Base-by-base conservation (phyloP, 2,113 vertebrate species). In the Brienomyrus brachyistius region DNA sequence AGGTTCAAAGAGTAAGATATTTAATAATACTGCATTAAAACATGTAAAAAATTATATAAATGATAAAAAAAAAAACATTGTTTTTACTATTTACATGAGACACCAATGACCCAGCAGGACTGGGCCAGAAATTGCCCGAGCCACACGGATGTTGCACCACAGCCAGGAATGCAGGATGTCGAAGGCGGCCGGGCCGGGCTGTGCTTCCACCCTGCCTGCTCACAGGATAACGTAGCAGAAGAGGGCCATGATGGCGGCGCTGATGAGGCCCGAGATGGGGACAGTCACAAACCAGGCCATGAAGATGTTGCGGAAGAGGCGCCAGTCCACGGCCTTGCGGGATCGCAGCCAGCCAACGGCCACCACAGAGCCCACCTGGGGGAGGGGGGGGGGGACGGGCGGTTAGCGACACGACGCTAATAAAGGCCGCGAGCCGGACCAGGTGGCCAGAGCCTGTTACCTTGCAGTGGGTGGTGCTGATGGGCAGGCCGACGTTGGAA, bases 381-480 rank as follows among this genome's bases (percentile, higher is more conserved):
- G 31, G 23, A 0, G 19, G 40, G 31, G 23, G 1, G 19, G 40
- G 91, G 4, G 47, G 23, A 3, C 0, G n/a, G 62, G 10, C 3
- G 86, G 4, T 21, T 6, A n/a, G 11, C 77, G 19, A 90, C 27
- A 77, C 13, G 40, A 1, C 56, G 47, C 8, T 1, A n/a, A 84
- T 5, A 6, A 40, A 13, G 31, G 27, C 54, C 66, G 15, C 2
- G 62, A 31, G 62, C 8, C 23, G 13, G 83, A 27, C 10, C 2
- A 6, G 10, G 48, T 9, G 3, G 23, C 4, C 5, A n/a, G 19
- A 31, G 21, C 13, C 27, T 59, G 91, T 94, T 95, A 99, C 98
- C 96, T 99, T 99, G 94, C 98, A 99, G 93, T 99, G 98, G 11
- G 98, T 99, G 0, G 98, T 99, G 92, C 98, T 99, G 92, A 99